Base-by-base conservation (phyloP, 2,888 invertebrate genomes). In the Tineola bisselliella region DNA sequence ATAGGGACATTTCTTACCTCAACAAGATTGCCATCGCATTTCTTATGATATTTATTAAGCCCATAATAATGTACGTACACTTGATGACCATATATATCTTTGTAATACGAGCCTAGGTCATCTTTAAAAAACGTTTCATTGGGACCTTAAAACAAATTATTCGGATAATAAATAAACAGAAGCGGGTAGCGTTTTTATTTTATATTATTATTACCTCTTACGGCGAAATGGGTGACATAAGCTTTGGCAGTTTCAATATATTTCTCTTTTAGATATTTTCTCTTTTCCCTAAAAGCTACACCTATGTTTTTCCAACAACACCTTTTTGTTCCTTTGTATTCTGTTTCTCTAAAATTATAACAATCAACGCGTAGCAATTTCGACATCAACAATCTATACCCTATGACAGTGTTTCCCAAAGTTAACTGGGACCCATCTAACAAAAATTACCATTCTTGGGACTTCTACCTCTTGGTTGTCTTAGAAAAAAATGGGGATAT, bases 31-130 rank as follows among this genome's bases (percentile, higher is more conserved):
- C 78, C 81, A 0, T 68, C 62, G 61, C 80, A 79, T 61, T 70
- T 67, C 0, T 75, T 56, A 17, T 84, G 84, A 62, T 66, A 77
- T 8, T 65, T 61, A 0, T 65, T 66, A 33, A 76, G 62, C 0
- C 75, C 78, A 44, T 73, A 67, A 30, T 81, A 69, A 6, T 70
- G 70, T n/a, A 70, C 65, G 64, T 82, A 84, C 8, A 77, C 72
- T 62, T 78, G 72, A 61, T 84, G 84, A 11, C 77, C 77, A 61
- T 65, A 81, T n/a, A 76, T 74, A 61, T 84, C 84, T 10, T 38
- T 38, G 38, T 38, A 38, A 38, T 38, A 38, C n/a, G 10, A 6
- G n/a, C 38, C 38, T 10, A 56, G 30, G 18, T 56, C 3, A 19
- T 19, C 52, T 2, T 8, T n/a, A 52, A 1, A 18, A 18, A 6